Evolutionary conservation across 2,888 invertebrate species (phyloP), one percentile per base, ranked within the genome.

Genomic region (Pammene fasciana): DNA sequence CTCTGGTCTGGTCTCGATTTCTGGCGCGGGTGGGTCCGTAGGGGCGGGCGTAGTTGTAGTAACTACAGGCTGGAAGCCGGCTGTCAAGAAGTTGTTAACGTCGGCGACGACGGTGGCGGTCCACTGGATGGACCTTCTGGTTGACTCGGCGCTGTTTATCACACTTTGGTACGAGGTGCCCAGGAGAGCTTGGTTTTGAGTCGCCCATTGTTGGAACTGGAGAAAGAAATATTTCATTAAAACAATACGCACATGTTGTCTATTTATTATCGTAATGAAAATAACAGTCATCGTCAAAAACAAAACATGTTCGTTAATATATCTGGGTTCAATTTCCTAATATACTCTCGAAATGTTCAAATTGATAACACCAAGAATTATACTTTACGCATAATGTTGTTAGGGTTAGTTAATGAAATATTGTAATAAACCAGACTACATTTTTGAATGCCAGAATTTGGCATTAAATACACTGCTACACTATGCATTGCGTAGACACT

Each of bases 131-230:
- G 85, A 84, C 0, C 75, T 26, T 0, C 79, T 77, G 0, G 86
- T 75, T 0, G 61, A 34, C 6, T 77, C 73, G 0, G 87, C 85
- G 0, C 75, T 79, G 0, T 71, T 73, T 59, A 74, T 74, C 0
- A 89, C 79, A 0, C 56, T 8, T 6, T 72, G 41, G 67, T 78
- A 86, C 1, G 73, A 61, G 5, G 43, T 14, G 1, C 82, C 84
- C 13, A 91, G 74, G 0, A 6, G 43, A 0, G 43, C 74, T 54
- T 77, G 76, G 62, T 76, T 83, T 0, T 56, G 8, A 1, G 71
- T 78, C 0, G 81, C 86, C 92, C 92, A 92, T 3, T 48, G 38
- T 79, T 82, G 79, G 80, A 87, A 90, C 92, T 92, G 81, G 10
- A 74, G 76, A 60, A 73, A 43, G 76, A 60, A 48, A 0, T 9